phyloP scores from a whole-genome alignment of 2,113 vertebrate species.

The Acrocephalus arundinaceus region DNA sequence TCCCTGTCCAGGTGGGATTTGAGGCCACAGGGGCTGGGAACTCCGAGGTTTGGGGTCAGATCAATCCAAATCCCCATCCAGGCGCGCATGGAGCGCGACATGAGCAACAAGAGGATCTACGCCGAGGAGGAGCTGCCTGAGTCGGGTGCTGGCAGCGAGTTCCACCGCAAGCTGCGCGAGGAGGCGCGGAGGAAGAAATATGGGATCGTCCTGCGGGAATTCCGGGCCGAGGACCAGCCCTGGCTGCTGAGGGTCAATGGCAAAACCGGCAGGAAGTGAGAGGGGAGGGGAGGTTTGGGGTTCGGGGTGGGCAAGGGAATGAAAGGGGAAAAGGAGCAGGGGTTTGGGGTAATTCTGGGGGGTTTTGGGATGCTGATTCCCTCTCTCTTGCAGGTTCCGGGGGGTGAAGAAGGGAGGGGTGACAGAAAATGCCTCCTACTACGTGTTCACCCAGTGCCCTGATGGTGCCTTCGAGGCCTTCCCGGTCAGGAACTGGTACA shows the following conservation, averaged over 20 bases:
- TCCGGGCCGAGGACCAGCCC: not conserved
- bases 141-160: not conserved
- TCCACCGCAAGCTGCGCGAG: not conserved
- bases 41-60: too few relatives aligned
- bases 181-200: not conserved
- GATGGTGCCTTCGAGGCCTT: not conserved
- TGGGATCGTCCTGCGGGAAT: not conserved
- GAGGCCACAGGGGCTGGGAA: not conserved
- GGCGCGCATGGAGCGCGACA: not conserved
- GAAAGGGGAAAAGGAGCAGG: not conserved
- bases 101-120: not conserved
- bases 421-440: not conserved
- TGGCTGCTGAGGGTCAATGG: not conserved
- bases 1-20: not conserved
- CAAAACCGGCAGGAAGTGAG: not conserved
- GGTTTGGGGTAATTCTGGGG: not conserved
- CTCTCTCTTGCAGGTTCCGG: not conserved
- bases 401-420: not conserved
- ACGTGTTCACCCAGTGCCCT: not conserved
- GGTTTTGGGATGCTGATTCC: not conserved
- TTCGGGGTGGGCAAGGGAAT: too few relatives aligned
- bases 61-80: accelerated
- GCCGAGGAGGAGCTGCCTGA: not conserved
- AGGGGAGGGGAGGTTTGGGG: accelerated
- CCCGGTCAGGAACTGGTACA: not conserved